Percentiles rank a stretch among this genome's conserved stretches.
These are phyloP conservation scores for Notamacropus eugenii DNA, from an alignment of 2,797 vertebrate species.

Conservation along the genomic window DNA sequence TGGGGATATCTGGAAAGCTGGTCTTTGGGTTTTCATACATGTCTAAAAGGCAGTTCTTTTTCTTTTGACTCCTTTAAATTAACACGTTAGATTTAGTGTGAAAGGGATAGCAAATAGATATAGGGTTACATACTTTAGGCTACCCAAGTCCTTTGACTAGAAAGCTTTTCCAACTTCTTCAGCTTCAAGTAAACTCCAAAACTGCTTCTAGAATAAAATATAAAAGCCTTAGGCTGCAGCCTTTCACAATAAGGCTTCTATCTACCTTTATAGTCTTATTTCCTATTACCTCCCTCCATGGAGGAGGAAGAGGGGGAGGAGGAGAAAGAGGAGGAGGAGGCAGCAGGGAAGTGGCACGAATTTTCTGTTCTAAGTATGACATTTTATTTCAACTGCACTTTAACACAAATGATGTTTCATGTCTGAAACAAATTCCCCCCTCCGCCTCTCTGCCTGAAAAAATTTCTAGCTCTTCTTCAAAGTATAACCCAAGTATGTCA, in stretches of 20 bases:
- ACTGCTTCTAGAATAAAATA: background rate
- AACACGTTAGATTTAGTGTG: background rate
- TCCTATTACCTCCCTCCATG: background rate
- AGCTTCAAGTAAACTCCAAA: background rate
- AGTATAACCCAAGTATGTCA: background rate
- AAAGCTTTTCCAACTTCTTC: constrained; percentile 10
- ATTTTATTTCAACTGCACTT: background rate
- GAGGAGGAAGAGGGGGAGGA: too few relatives aligned
- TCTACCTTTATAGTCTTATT: background rate
- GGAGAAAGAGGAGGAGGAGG: too few relatives aligned
- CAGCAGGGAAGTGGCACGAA: background rate
- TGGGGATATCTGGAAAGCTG: background rate
- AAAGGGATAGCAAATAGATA: background rate
- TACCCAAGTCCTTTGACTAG: background rate
- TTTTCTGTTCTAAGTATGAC: background rate
- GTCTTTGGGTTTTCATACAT: background rate
- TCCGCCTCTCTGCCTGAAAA: background rate
- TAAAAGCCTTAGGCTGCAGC: background rate
- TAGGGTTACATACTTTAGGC: background rate
- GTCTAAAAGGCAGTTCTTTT: background rate
- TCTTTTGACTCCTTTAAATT: background rate
- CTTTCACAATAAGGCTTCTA: background rate
- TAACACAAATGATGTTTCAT: background rate
- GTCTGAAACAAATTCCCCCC: background rate
- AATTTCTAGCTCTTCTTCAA: background rate